Evolutionary conservation across 2,113 vertebrate species (phyloP), one percentile per base, ranked within the genome.

Genomic region (Sebastes fasciatus): DNA sequence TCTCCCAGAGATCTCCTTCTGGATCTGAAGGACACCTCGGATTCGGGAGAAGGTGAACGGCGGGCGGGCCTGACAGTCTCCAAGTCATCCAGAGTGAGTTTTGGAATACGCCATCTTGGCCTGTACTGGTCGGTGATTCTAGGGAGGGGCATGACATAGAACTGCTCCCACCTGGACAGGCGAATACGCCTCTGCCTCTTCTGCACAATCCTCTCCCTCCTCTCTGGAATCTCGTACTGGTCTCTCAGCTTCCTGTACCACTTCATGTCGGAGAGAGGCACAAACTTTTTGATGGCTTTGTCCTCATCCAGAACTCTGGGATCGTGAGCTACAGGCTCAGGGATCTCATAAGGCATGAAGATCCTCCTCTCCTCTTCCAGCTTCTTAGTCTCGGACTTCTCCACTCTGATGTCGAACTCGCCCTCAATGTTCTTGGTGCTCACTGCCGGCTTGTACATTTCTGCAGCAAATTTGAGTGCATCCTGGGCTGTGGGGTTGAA

Each of bases 81-180:
- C 58, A 99, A 94, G 87, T 99, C 98, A 0, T 99, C 98, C 93
- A 97, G 96, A 52, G 97, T 96, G 74, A 98, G 88, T 90, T 98
- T 97, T 79, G 98, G 98, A 92, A 99, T 98, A 51, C 97, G 97
- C 98, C 98, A 99, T 71, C 95, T 97, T 66, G 98, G 98, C 78
- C 97, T 97, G 89, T 99, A 99, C 75, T 99, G 98, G 91, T 99
- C 98, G 9, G 97, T 96, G 81, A 99, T 97, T 84, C 98, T 97
- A n/a, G 98, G 98, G 34, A 99, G 95, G 54, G 98, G 98, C 96
- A 98, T 96, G 51, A 99, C 97, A 0, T 99, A 99, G 92, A 99
- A 99, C 88, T 99, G 98, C 70, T 99, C 98, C 98, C 98, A 99
- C 82, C 98, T 97, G 23, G 98, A 99, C 80, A 99, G 96, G 75